These are phyloP conservation scores for Pygmarrhopalites habei DNA, from an alignment of 1,140 invertebrate species.

Conservation along the genomic window DNA sequence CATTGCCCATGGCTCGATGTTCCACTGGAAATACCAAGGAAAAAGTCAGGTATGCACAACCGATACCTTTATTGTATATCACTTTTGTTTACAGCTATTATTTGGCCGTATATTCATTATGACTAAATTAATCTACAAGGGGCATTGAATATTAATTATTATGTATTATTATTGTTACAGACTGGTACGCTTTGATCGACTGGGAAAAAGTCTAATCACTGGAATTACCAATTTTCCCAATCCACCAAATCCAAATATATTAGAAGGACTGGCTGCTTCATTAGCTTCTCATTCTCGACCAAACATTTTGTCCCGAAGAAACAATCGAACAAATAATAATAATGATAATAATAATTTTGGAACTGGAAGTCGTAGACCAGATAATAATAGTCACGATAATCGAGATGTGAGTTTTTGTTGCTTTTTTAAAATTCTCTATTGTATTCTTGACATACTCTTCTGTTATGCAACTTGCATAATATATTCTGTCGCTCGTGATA, in stretches of 20 bases:
- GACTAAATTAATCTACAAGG: too few species aligned
- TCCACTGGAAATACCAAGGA: constrained; percentile 61
- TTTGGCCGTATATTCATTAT: too few species aligned
- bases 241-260: constrained; percentile 40
- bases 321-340: not conserved
- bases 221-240: constrained; percentile 64
- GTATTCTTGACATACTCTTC: too few species aligned
- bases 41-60: constrained; percentile 72
- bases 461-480: too few species aligned
- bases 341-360: not conserved
- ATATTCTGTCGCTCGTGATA: too few species aligned
- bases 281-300: constrained; percentile 25
- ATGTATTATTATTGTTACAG: constrained; percentile 45
- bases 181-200: constrained; percentile 75
- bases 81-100: too few species aligned
- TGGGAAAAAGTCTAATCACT: constrained; percentile 74
- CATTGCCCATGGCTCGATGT: constrained; percentile 61
- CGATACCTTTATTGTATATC: too few species aligned
- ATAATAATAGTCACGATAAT: not conserved
- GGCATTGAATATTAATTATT: too few species aligned
- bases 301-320: constrained; percentile 22
- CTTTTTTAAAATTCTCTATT: too few species aligned
- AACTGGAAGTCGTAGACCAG: not conserved
- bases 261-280: constrained; percentile 8
- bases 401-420: not conserved